Conservation (phyloP, 2,797 vertebrate genomes). For the Protonibea diacanthus region DNA sequence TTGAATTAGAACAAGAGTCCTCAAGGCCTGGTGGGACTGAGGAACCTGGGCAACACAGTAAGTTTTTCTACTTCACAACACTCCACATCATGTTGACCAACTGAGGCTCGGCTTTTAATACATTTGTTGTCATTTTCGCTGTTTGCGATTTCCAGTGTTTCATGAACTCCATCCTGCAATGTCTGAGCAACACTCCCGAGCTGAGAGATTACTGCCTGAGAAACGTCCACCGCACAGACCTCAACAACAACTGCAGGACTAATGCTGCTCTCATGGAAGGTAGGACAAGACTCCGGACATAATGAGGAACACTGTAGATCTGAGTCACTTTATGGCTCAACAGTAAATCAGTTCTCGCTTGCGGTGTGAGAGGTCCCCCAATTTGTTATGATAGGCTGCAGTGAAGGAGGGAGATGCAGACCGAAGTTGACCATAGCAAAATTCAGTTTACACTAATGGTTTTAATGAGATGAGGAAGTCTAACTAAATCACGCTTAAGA, state of each 20-base stretch:
- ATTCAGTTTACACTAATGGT: too few relatives aligned
- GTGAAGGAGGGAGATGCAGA: too few relatives aligned
- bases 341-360: not conserved
- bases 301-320: too few relatives aligned
- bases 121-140: not conserved
- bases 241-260: conserved; percentile 87
- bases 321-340: conserved; percentile 12
- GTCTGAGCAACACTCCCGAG: conserved; percentile 95
- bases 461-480: too few relatives aligned
- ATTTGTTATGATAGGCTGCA: too few relatives aligned
- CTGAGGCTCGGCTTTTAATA: not conserved
- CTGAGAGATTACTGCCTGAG: conserved; percentile 95
- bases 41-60: conserved; percentile 97
- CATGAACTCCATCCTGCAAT: conserved; percentile 99
- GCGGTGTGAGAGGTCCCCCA: not conserved
- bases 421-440: too few relatives aligned
- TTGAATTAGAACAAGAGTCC: conserved; percentile 90
- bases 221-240: conserved; percentile 89
- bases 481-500: too few relatives aligned
- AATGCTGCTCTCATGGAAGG: conserved; percentile 93
- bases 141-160: conserved; percentile 89
- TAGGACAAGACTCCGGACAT: conserved; percentile 56
- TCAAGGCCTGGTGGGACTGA: conserved; percentile 94
- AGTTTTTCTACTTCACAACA: conserved; percentile 64
- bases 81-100: rapidly evolving